Base-by-base conservation (phyloP, 2,797 vertebrate species). In the Artibeus jamaicensis region DNA sequence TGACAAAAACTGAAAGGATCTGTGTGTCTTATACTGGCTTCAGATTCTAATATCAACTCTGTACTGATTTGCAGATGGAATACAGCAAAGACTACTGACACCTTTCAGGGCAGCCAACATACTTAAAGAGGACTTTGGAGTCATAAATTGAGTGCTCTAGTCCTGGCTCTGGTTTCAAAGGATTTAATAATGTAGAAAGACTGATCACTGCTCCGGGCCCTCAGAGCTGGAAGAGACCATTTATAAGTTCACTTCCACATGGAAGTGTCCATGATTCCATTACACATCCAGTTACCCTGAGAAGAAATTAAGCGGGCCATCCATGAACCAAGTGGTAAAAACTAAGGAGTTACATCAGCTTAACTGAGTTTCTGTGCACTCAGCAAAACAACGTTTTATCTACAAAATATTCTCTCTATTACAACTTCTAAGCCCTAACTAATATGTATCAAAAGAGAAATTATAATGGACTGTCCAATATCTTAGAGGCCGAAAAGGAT, bases 401-500 rank as follows among this genome's bases (percentile, higher is more conserved):
- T 24, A 15, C 32, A 89, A 90, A 74, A 67, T 42, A 3, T 71
- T 7, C 8, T 86, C 39, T 79, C n/a, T 10, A 48, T 50, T 91
- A 34, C 2, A 67, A 55, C 48, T 89, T 68, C 83, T 53, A 91
- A 77, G 44, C 37, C 32, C 14, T 89, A 67, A 55, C 46, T 68
- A 86, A 89, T n/a, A 79, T 16, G 19, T 48, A 76, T 92, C 62
- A 89, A 93, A 85, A 93, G 24, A 92, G 48, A 95, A 92, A 37
- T 71, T 10, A 39, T 24, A 95, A 79, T 3, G 18, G 15, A n/a
- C 39, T 3, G 7, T 79, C 48, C 76, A 57, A 77, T 76, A 87
- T 84, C 22, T 86, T 37, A 12, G 12, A 55, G 57, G 6, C 55
- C 6, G 77, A 81, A 92, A 88, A 42, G 11, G 6, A 96, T 65